Base-by-base conservation (phyloP, 2,113 vertebrate species). In the Pholis gunnellus region DNA sequence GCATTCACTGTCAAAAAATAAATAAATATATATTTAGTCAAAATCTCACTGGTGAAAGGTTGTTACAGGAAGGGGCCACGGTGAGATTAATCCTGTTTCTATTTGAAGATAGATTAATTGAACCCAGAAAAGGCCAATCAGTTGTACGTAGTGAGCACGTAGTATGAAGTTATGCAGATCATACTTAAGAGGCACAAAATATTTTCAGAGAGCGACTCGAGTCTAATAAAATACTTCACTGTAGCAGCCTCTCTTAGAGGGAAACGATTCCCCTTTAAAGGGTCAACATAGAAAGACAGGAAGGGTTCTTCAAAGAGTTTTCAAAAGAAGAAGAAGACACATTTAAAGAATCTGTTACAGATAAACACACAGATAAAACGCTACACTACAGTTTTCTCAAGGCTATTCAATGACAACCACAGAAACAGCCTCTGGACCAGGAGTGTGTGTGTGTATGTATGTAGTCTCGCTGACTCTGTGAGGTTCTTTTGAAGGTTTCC, bases 181-280 rank as follows among this genome's bases (percentile, higher is more conserved):
- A 60, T 66, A 72, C 50, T 78, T 1, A 36, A 82, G 84, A 91
- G 84, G 86, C 90, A 91, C 84, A 65, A 52, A 57, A 79, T 75
- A 27, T 78, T 73, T 66, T 84, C 48, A 72, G 46, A 54, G 68
- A 54, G 68, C 36, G 17, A 54, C 8, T 27, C 14, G 27, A 78
- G 31, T 70, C 25, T 67, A 83, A 79, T 64, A 75, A 85, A 88
- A 68, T 29, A 79, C 57, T 48, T 68, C 40, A 74, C 63, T 60
- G 54, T 25, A 66, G 75, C 60, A 5, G 73, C 67, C 60, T 78
- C 79, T 57, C 52, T 17, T 22, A 2, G 18, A 25, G 50, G 68
- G 2, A 44, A 56, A 63, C 20, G 14, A 65, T 48, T 22, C 69
- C 74, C 70, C 57, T 72, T 66, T 10, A 13, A 56, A 14, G 46